Base-by-base conservation (phyloP, 1,140 invertebrate species). In the Spodoptera litura region DNA sequence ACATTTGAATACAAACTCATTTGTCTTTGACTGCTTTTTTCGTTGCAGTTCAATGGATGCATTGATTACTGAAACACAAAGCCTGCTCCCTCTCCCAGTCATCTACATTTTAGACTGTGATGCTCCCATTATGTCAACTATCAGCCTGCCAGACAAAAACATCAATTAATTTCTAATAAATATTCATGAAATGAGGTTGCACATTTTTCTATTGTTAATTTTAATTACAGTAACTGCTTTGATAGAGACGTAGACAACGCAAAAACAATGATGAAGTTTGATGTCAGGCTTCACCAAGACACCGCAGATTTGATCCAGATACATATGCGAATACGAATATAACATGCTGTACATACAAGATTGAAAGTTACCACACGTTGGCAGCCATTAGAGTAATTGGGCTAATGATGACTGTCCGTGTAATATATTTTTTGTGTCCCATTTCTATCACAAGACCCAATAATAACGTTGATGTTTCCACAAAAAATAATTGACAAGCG, bases 1-100 rank as follows among this genome's bases (percentile, higher is more conserved):
- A 85, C 52, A 78, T 82, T 82, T 82, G 62, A 77, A 77, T 68
- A 77, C 35, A 75, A 73, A 77, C 61, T 66, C 62, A 77, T 77
- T 76, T 76, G 62, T 49, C 53, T 77, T 56, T 25, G 27, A 64
- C 10, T 55, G 27, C 49, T 25, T 75, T 77, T 66, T 62, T 20
- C 38, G 44, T 74, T 64, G 73, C 49, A 64, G 59, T 6, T 52
- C 44, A 64, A 25, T 76, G 3, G 73, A 51, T 64, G 51, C 73
- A 64, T 64, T 61, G 71, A 51, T 76, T 51, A 20, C 11, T 31
- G 56, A 66, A 53, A 64, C 4, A 49, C 20, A 66, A 70, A 25
- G 44, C 12, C 38, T 38, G 44, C 3, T 49, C 44, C 25, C 31
- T 25, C 15, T 20, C 31, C 62, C 44, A 25, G 8, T 44, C 15